These are phyloP conservation scores for Drosophila nigrodunni DNA, from an alignment of 1,140 invertebrate genomes.

Conservation along the genomic window DNA sequence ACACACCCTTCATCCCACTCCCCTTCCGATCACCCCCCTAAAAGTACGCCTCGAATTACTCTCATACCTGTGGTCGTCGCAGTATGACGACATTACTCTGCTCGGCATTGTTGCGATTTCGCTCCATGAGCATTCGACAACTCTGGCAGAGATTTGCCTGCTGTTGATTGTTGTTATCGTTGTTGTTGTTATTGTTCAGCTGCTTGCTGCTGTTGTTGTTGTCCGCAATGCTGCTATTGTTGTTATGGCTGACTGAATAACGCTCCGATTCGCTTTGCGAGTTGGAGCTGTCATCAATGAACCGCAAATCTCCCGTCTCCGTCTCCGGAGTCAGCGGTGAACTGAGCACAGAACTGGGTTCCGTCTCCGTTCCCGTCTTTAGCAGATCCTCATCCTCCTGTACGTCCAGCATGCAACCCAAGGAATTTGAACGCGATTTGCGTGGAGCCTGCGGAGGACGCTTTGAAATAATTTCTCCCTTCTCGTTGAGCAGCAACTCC, in stretches of 20 bases:
- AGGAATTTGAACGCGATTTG: constrained; percentile 72
- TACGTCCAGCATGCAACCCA: constrained; percentile 73
- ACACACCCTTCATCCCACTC: neutral
- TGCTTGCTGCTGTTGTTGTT: constrained; percentile 49
- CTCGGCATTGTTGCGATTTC: constrained; percentile 73
- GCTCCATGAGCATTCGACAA: constrained; percentile 70
- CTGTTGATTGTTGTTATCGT: constrained; percentile 39
- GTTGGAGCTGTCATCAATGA: constrained; percentile 80
- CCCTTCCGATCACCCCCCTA: neutral
- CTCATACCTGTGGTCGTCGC: constrained; percentile 58
- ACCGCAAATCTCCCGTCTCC: constrained; percentile 64
- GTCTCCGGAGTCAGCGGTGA: constrained; percentile 58
- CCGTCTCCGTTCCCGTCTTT: neutral
- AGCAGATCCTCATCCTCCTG: constrained; percentile 29
- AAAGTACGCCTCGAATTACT: neutral
- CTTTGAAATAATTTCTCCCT: constrained; percentile 68
- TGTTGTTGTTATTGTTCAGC: constrained; percentile 36
- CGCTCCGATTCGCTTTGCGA: constrained; percentile 77
- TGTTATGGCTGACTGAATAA: constrained; percentile 55
- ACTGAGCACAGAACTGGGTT: constrained; percentile 41
- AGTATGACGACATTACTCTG: constrained; percentile 58
- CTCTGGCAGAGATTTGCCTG: constrained; percentile 73
- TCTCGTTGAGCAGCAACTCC: constrained; percentile 71
- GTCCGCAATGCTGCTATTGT: constrained; percentile 27
- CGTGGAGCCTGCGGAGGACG: constrained; percentile 51